Evolutionary conservation across 1,140 invertebrate species (phyloP), one percentile per base, ranked within the genome.

Genomic region (Augochlora pura): DNA sequence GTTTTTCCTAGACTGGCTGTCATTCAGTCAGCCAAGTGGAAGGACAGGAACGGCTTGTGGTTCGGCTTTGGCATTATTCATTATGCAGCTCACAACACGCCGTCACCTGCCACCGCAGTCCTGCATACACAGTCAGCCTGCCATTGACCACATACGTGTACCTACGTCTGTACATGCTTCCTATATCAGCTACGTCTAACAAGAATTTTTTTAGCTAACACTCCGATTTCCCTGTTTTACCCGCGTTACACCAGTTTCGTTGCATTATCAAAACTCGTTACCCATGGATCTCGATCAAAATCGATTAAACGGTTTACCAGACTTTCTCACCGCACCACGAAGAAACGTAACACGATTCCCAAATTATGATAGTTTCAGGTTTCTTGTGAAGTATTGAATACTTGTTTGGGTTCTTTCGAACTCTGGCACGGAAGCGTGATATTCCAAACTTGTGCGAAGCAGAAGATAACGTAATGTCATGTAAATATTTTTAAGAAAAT

Each of bases 61-160:
- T 92, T 92, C 88, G 79, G 87, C 90, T 89, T 89, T 80, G 83
- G 88, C 88, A 90, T 91, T 91, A 92, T 92, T 92, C 89, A 92
- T 92, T 91, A 92, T 91, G 89, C 88, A 91, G 87, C 85, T 90
- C 89, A 84, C 89, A 91, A 91, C 90, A 91, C 86, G 87, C 91
- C 90, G 90, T 91, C 91, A 91, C 89, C 90, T 91, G 88, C 86
- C 88, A 88, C 86, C 87, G 78, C 89, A 89, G 79, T 83, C 83
- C 84, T 86, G 80, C 83, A 88, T 86, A 83, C 76, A 86, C 74
- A 83, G 74, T 54, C 73, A 76, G 70, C 64, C 80, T 79, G 68
- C 81, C 77, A 81, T 86, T 86, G 84, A 86, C 85, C 84, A 80
- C 78, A 86, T 60, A 82, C 72, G 80, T 71, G 71, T 76, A 57